phyloP scores from a whole-genome alignment of 2,797 vertebrate genomes.

The Platalea minor region DNA sequence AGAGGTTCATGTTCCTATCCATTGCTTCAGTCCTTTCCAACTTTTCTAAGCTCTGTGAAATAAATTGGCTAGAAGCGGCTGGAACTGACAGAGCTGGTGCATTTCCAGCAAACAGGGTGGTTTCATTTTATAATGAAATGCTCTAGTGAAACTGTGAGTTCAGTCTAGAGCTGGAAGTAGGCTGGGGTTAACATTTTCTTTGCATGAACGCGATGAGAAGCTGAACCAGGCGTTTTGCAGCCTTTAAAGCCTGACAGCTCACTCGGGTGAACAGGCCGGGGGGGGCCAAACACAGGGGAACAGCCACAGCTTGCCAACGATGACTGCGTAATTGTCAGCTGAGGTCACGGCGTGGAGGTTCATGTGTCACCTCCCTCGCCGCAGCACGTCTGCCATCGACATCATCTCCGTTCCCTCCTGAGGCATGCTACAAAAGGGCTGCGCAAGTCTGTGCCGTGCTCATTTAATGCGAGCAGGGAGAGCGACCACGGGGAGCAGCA shows the following conservation, averaged over 20 bases:
- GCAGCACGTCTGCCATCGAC: not conserved
- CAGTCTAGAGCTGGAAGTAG: not conserved
- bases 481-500: not conserved
- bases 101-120: not conserved
- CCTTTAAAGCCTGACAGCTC: not conserved
- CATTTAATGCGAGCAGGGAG: not conserved
- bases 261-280: accelerated
- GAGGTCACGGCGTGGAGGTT: not conserved
- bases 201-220: not conserved
- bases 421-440: not conserved
- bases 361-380: not conserved
- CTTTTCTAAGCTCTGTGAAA: not conserved
- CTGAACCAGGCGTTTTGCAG: not conserved
- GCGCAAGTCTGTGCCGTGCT: not conserved
- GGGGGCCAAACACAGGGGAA: not conserved
- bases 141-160: not conserved
- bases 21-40: slow-evolving; percentile 21
- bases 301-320: accelerated
- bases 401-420: not conserved
- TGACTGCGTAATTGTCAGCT: not conserved
- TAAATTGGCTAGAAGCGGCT: slow-evolving; percentile 22
- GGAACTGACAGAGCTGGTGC: not conserved
- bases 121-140: not conserved
- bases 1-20: not conserved
- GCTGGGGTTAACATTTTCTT: not conserved